A percentile compares a stretch with the other conserved stretches of the same genome.
Conservation (phyloP, 1,140 invertebrate genomes). For the Lucilia sericata region DNA sequence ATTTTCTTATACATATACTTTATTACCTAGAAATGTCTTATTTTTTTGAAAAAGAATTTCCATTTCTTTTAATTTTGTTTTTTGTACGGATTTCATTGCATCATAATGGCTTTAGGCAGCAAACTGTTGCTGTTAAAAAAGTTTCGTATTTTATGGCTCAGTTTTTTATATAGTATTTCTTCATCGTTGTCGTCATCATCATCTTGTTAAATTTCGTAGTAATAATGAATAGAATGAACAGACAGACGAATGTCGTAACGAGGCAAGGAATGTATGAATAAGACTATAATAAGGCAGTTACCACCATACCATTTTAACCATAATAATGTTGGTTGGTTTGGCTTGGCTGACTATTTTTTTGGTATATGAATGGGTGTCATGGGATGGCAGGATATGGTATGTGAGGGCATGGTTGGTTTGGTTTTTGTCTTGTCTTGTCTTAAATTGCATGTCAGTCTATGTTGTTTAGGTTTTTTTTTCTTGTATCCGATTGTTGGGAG, state of each 20-base stretch:
- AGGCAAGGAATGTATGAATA: not conserved
- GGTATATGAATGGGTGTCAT: not conserved
- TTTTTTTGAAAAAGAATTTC: not conserved
- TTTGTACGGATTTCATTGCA: not conserved
- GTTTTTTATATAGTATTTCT: not conserved
- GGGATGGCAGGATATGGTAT: not conserved
- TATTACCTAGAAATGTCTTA: not conserved
- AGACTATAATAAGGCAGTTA: constrained; percentile 7
- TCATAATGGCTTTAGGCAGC: constrained; percentile 19
- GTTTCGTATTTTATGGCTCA: not conserved
- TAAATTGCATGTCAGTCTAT: too few species aligned
- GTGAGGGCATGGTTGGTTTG: not conserved
- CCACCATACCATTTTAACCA: not conserved
- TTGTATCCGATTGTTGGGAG: not conserved
- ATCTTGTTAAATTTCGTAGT: constrained; percentile 5
- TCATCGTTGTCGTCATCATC: not conserved
- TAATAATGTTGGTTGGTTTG: constrained; percentile 1
- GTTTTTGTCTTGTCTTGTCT: too few species aligned
- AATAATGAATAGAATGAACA: not conserved
- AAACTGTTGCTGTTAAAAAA: constrained; percentile 22
- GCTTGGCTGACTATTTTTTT: not conserved
- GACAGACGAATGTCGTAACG: not conserved
- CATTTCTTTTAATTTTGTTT: not conserved
- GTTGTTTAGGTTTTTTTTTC: too few species aligned
- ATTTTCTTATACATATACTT: too few species aligned